Evolutionary conservation across 2,113 vertebrate genomes (phyloP), one percentile per base, ranked within the genome.

Genomic region (Pleuronectes platessa): DNA sequence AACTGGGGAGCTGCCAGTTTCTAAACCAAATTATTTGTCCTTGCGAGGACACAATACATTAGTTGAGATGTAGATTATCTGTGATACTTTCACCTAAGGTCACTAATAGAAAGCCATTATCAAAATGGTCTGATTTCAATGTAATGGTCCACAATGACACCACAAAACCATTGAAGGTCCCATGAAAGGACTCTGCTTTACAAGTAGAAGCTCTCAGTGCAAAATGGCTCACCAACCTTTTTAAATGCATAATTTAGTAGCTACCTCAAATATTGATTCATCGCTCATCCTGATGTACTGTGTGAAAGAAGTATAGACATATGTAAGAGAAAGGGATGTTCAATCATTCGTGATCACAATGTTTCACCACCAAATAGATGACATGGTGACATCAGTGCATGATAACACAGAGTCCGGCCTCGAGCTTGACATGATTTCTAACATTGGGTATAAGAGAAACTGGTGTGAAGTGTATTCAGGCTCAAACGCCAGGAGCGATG

Each of bases 31-130:
- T 87, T 88, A 78, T 89, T 90, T 87, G 86, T 90, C 90, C 87
- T 89, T 78, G 80, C 26, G 51, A 88, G 89, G 88, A 88, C 83
- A 89, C 86, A 84, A 87, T 66, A 82, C 87, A 91, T 93, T 89
- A 88, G 88, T 92, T 92, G 85, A 90, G 79, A 90, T 90, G 87
- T 85, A 88, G 88, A 91, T 90, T 79, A 91, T 89, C 76, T 85
- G 79, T 83, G 77, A 90, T 91, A 91, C 90, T 91, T 93, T 88
- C 77, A 87, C 78, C 87, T 86, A 74, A 85, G 85, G 91, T 89
- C 85, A 90, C 89, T 90, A 91, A 93, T 93, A 88, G 91, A 91
- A 92, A 87, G 61, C 86, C 90, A 91, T 91, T 91, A 91, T 91
- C 85, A 87, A 92, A 92, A 91, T 92, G 90, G 88, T 88, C 85